Base-by-base conservation (phyloP, 2,113 vertebrate genomes). In the Salvator merianae region DNA sequence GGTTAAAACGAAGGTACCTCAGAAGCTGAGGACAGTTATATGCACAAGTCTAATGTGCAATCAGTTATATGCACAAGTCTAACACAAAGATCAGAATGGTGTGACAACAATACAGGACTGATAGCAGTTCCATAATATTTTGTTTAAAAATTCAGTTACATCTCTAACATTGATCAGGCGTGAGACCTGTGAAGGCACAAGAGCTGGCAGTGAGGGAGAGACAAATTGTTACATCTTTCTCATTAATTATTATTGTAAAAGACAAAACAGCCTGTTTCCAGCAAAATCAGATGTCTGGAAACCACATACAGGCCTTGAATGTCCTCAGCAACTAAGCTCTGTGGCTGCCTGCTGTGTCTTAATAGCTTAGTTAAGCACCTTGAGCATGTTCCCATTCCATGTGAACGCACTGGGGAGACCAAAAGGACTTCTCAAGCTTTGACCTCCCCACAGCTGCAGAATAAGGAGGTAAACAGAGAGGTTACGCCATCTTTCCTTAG, bases 371-470 rank as follows among this genome's bases (percentile, higher is more conserved):
- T 65, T 68, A 68, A 90, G 53, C 22, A 65, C 26, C 77, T 74
- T 65, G 59, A 22, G 75, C 28, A n/a, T 1, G 0, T 0, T 20
- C 40, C 55, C 50, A 34, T 0, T 8, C 0, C 1, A 22, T 28
- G 10, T 0, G 1, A 86, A 36, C 70, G 63, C 66, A 24, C 30
- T 13, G 87, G 55, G 65, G 34, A 70, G 74, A 65, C 72, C 65
- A 7, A 80, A 73, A 63, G 38, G 55, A 47, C 65, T 22, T 1
- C 0, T 14, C 18, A 5, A 70, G 30, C 34, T 75, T 53, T 40
- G 55, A 65, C 40, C 20, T 13, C n/a, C 24, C 36, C 30, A 40
- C 3, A 1, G 12, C 36, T 36, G 8, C 1, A 77, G 65, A 53
- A n/a, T 30, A n/a, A 88, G 77, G 36, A 82, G 32, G 70, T 74